Conservation (phyloP, 2,113 vertebrate genomes). For the Pelecanus crispus region DNA sequence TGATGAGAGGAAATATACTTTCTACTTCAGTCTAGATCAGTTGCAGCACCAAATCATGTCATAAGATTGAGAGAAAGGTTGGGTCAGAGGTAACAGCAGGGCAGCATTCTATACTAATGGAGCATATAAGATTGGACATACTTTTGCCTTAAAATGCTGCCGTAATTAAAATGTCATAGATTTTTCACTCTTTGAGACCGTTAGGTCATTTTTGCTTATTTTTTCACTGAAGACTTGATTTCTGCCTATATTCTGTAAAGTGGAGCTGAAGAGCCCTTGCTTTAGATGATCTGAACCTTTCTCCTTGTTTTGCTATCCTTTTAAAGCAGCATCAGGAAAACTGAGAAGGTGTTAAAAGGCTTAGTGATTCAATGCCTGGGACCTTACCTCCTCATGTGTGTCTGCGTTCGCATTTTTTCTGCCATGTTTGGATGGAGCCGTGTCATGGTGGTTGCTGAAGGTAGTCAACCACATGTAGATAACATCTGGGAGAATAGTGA, state of each 20-base stretch:
- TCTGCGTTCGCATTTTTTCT: not conserved
- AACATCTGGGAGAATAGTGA: not conserved
- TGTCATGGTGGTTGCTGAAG: not conserved
- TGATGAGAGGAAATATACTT: not conserved
- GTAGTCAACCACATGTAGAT: not conserved
- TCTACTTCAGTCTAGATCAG: not conserved
- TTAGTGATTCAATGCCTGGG: not conserved
- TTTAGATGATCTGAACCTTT: not conserved
- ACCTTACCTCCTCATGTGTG: not conserved
- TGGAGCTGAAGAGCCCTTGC: not conserved
- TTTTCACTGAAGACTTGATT: not conserved
- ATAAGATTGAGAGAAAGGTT: not conserved
- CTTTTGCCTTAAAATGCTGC: not conserved
- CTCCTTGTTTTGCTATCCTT: not conserved
- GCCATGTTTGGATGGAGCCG: not conserved
- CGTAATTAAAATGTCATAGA: not conserved
- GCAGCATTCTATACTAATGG: not conserved
- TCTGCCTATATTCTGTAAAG: not conserved
- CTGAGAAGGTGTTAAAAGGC: not conserved
- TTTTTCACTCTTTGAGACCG: not conserved
- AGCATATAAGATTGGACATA: not conserved
- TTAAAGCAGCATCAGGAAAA: not conserved
- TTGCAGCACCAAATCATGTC: not conserved
- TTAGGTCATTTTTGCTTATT: not conserved
- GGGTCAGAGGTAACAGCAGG: not conserved